These are phyloP conservation scores for Leptodactylus fallax DNA, from an alignment of 2,797 vertebrate species.

Conservation along the genomic window DNA sequence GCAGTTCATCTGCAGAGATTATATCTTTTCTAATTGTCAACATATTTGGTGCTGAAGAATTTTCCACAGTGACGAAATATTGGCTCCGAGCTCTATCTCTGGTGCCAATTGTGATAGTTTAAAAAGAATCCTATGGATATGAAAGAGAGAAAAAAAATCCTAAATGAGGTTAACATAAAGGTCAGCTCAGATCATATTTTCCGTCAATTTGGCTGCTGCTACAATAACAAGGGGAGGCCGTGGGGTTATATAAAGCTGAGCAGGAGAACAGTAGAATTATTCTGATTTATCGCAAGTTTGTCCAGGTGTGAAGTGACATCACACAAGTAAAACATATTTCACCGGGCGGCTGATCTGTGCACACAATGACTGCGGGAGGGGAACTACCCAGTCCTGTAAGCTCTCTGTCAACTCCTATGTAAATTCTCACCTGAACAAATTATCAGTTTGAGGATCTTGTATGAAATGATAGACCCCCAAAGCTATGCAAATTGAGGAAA, in stretches of 20 bases:
- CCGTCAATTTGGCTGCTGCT: slow-evolving; percentile 51
- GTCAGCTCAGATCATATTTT: slow-evolving; percentile 57
- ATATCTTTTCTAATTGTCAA: slow-evolving; percentile 55
- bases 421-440: slow-evolving; percentile 48
- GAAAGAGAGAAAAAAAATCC: slow-evolving; percentile 4
- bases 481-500: slow-evolving; percentile 3
- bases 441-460: slow-evolving; percentile 23
- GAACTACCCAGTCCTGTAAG: not conserved
- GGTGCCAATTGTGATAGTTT: slow-evolving; percentile 53
- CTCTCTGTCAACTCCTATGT: slow-evolving; percentile 28
- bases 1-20: slow-evolving; percentile 40
- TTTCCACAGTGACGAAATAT: slow-evolving; percentile 43
- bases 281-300: slow-evolving; percentile 61
- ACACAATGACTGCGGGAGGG: slow-evolving; percentile 24
- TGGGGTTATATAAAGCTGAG: slow-evolving; percentile 42
- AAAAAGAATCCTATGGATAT: slow-evolving; percentile 16
- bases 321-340: slow-evolving; percentile 39
- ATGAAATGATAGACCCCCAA: slow-evolving; percentile 19
- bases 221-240: slow-evolving; percentile 15
- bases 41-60: slow-evolving; percentile 40
- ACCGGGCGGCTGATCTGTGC: slow-evolving; percentile 45
- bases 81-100: slow-evolving; percentile 41
- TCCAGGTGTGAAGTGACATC: slow-evolving; percentile 64
- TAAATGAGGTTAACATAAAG: slow-evolving; percentile 40
- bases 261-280: slow-evolving; percentile 26